Evolutionary conservation across 53 echinoderm and acorn worm species (phyloP).

Genomic region (Paracentrotus lividus): DNA sequence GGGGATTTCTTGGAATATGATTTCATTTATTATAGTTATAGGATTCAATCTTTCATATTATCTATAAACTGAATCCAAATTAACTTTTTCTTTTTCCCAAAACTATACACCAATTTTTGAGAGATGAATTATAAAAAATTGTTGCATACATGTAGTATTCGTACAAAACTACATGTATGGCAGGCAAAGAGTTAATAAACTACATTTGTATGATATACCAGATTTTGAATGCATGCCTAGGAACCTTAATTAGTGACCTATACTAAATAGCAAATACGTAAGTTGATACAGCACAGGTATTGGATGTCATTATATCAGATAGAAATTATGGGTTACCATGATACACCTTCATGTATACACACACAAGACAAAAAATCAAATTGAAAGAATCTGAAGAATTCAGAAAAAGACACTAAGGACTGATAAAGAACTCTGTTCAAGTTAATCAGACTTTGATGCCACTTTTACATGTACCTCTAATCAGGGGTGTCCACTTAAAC

Average conservation of each 20-base stretch:
- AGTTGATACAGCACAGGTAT: not conserved
- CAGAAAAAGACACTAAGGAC: not conserved
- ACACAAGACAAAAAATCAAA: not conserved
- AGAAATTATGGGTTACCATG: not conserved
- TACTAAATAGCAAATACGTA: not conserved
- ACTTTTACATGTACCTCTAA: too few relatives aligned
- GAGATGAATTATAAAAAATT: too few relatives aligned
- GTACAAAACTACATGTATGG: not conserved
- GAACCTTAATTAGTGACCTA: not conserved
- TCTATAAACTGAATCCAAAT: too few relatives aligned
- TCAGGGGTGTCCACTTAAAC: not conserved
- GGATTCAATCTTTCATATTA: too few relatives aligned
- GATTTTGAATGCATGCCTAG: not conserved
- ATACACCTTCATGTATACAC: not conserved
- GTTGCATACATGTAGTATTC: too few relatives aligned
- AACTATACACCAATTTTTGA: too few relatives aligned
- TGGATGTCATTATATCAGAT: not conserved
- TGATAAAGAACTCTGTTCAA: not conserved
- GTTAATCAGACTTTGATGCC: not conserved
- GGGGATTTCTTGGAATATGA: too few relatives aligned
- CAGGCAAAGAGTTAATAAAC: not conserved
- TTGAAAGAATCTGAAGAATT: too few relatives aligned
- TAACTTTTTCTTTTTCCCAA: too few relatives aligned
- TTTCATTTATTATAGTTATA: too few relatives aligned
- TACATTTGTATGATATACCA: not conserved